Base-by-base conservation (phyloP, 2,113 vertebrate species). In the Psilopogon haemacephalus region DNA sequence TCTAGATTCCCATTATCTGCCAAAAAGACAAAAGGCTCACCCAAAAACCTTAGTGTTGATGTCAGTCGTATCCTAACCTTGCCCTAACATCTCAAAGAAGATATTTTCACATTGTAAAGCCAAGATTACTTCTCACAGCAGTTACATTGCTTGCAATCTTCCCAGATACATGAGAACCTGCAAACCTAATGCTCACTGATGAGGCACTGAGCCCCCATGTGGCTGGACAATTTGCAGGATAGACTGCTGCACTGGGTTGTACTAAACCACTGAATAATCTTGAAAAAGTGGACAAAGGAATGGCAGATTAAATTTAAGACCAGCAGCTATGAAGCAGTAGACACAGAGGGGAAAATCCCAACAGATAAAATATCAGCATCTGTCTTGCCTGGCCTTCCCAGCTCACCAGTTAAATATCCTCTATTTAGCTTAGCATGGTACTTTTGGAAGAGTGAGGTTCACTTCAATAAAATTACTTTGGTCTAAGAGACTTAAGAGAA, bases 271-370 rank as follows among this genome's bases (percentile, higher is more conserved):
- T 40, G 4, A 55, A 68, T 35, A 54, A 42, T 42, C 37, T 46
- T 78, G 52, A 32, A 70, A 78, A 95, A 12, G 6, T 28, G 21
- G 15, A 54, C 5, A 75, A 48, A 27, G 13, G n/a, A n/a, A 56
- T 9, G 9, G 24, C 12, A 83, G 55, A 24, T 46, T 6, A 63
- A 81, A 42, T 71, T 74, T 67, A 56, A 79, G 26, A 64, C 8
- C 23, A 4, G 5, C 37, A 60, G 40, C 54, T 58, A 8, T 8
- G 50, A 84, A 76, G 12, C 13, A 42, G 7, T 16, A 86, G 44
- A 55, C 15, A n/a, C 9, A 6, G 12, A 3, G 7, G 5, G 0
- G 4, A 18, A 33, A 40, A 37, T n/a, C 6, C 5, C 4, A 33
- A 3, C 0, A 1, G 15, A 40, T 54, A 50, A 63, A 87, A 68